Percentiles rank a stretch among this genome's conserved stretches.
Conservation (phyloP, 2,888 invertebrate species). For the Cryptocephalus primarius region DNA sequence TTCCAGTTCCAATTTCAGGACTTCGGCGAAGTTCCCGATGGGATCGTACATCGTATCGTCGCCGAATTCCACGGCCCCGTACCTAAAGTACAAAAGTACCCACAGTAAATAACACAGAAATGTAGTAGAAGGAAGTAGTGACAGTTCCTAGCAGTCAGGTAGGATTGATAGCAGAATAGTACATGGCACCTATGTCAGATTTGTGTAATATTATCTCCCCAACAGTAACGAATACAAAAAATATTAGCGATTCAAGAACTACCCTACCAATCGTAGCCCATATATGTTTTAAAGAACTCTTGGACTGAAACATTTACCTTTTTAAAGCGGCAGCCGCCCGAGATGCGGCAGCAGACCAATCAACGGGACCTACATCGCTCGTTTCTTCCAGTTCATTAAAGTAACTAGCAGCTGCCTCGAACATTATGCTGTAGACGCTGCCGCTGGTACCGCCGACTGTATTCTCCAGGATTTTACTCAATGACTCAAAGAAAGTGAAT, state of each 20-base stretch:
- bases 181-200: too few species aligned
- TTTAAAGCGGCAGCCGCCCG: slow-evolving; percentile 36
- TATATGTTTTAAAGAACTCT: too few species aligned
- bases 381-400: slow-evolving; percentile 32
- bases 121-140: too few species aligned
- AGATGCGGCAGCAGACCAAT: slow-evolving; percentile 41
- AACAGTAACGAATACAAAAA: too few species aligned
- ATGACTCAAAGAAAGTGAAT: slow-evolving; percentile 26
- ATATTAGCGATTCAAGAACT: too few species aligned
- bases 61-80: slow-evolving; percentile 51
- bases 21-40: slow-evolving; percentile 22
- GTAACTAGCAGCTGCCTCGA: slow-evolving; percentile 51
- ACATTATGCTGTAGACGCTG: slow-evolving; percentile 65
- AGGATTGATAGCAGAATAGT: too few species aligned
- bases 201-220: too few species aligned
- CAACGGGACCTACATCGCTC: slow-evolving; percentile 14
- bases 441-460: slow-evolving; percentile 72
- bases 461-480: slow-evolving; percentile 52
- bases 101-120: too few species aligned
- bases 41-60: slow-evolving; percentile 54
- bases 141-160: too few species aligned
- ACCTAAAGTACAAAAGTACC: slow-evolving; percentile 31
- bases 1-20: slow-evolving; percentile 20
- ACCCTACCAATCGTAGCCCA: too few species aligned
- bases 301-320: too few species aligned